Base-by-base conservation (phyloP, 2,797 vertebrate species). In the Aplochiton taeniatus region DNA sequence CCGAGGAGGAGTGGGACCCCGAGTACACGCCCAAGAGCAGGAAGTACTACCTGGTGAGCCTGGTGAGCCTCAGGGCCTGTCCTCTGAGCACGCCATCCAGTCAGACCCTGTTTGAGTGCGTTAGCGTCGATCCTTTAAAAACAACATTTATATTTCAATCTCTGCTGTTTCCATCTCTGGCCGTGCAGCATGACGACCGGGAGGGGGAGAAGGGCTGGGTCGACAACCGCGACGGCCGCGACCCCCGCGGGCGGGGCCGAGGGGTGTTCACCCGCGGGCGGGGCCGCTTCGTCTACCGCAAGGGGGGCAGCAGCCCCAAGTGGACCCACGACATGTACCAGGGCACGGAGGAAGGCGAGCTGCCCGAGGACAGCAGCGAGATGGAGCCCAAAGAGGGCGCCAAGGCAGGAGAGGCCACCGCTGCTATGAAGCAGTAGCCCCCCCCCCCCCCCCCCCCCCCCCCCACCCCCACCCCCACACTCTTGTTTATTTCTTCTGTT, bases 21-120 rank as follows among this genome's bases (percentile, higher is more conserved):
- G 97, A 99, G 68, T 98, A 98, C 78, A 99, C 97, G 0, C 96
- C 98, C 13, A 99, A 99, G 88, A 98, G 97, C 94, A 96, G 97
- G 88, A 99, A 98, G 79, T 99, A 99, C 85, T 99, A 97, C 85
- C 84, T 98, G 96, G 98, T 99, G 92, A 43, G 95, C 85, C 84
- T 98, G 96, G 98, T 99, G 92, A 43, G 95, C 90, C 63, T 49
- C 12, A 14, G 16, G 16, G 11, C 17, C 20, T 66, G 0, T 47
- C 11, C 7, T 61, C 4, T 31, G 48, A 41, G 20, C 42, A 41
- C 13, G 10, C 48, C 45, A 48, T 20, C 2, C 31, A 31, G 6
- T 3, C 31, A 31, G 31, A 31, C 31, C 3, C 31, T n/a, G n/a
- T n/a, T n/a, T n/a, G n/a, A n/a, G n/a, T n/a, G n/a, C n/a, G n/a